Percentiles rank a stretch among this genome's conserved stretches.
phyloP scores from a whole-genome alignment of 2,113 vertebrate genomes.

The Grus americana region DNA sequence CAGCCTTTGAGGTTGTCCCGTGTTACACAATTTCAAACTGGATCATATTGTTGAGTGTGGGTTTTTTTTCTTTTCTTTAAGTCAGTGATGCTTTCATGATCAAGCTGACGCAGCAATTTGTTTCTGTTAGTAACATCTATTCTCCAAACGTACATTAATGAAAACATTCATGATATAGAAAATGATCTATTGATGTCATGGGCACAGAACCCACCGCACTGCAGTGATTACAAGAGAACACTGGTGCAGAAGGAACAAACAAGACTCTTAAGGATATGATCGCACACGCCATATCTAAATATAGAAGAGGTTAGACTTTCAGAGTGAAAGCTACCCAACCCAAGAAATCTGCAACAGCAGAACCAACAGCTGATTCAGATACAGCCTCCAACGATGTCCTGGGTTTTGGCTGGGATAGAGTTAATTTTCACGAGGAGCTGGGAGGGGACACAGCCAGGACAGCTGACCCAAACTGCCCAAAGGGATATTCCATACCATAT shows the following conservation, averaged over 20 bases:
- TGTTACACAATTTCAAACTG: not conserved
- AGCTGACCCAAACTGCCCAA: too few relatives aligned
- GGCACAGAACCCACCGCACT: not conserved
- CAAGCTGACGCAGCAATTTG: not conserved
- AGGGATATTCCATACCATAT: too few relatives aligned
- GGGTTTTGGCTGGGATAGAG: too few relatives aligned
- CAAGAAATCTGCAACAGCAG: conserved; percentile 16
- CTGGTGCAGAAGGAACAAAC: not conserved
- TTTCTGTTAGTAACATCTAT: not conserved
- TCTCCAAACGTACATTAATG: not conserved
- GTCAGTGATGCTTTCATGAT: not conserved
- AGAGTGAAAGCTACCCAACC: not conserved
- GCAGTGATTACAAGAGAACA: not conserved
- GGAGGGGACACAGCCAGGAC: too few relatives aligned
- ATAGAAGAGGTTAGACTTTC: not conserved
- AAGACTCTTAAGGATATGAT: not conserved
- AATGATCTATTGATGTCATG: not conserved
- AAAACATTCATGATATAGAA: not conserved
- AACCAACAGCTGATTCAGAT: conserved; percentile 23
- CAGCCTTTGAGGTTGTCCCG: not conserved
- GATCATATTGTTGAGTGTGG: not conserved
- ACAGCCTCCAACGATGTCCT: not conserved
- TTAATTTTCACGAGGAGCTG: too few relatives aligned
- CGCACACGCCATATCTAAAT: not conserved
- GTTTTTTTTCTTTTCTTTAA: not conserved